Evolutionary conservation across 2,797 vertebrate species (phyloP).

Genomic region (Oreochromis mossambicus): DNA sequence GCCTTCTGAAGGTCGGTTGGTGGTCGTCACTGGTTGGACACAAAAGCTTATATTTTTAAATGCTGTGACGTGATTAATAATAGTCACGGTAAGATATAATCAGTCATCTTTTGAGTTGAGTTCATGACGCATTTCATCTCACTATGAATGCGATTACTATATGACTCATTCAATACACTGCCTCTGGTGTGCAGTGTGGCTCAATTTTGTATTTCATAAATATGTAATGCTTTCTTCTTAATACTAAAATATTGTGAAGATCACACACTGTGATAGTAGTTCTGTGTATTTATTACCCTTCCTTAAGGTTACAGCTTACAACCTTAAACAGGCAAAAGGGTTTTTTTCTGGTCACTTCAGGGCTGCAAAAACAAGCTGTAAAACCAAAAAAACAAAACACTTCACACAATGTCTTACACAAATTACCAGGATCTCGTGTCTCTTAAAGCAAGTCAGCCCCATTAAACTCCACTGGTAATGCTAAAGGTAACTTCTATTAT

Average conservation of each 20-base stretch:
- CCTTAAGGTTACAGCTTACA: background rate
- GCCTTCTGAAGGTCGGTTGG: background rate
- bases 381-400: background rate
- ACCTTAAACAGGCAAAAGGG: background rate
- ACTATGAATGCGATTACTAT: background rate
- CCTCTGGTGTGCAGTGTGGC: background rate
- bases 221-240: background rate
- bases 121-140: background rate
- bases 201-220: background rate
- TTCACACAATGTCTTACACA: too few species aligned
- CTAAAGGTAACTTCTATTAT: too few species aligned
- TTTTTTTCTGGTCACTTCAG: background rate
- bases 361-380: background rate
- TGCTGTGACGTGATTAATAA: background rate
- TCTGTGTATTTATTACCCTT: background rate
- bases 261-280: background rate
- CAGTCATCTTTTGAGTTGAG: background rate
- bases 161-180: background rate
- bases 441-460: too few species aligned
- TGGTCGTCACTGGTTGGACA: background rate
- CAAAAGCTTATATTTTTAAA: background rate
- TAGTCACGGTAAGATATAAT: background rate
- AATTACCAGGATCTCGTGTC: too few species aligned
- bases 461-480: too few species aligned
- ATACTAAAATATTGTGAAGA: background rate